These are phyloP conservation scores for Drosophila neoperkinsi DNA, from an alignment of 2,888 invertebrate species.

Conservation along the genomic window DNA sequence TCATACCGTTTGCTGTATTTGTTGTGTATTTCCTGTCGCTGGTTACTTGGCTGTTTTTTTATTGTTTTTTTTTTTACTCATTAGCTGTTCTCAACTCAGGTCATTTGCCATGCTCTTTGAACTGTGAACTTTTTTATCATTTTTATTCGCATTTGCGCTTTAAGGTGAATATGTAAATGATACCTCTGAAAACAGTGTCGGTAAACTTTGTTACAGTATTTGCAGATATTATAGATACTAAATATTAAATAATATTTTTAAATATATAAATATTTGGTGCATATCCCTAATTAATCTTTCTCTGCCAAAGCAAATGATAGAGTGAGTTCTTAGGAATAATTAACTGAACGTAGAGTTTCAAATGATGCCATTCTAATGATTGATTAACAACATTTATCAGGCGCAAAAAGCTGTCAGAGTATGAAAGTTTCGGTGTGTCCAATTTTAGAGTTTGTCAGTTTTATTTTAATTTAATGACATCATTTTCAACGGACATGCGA, in stretches of 20 bases:
- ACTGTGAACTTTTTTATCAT: slow-evolving; percentile 9
- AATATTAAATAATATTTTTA: neutral
- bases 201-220: neutral
- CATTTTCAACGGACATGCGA: slow-evolving; percentile 55
- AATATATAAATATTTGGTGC: neutral
- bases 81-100: slow-evolving; percentile 29
- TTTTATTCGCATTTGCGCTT: neutral
- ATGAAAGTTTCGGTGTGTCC: slow-evolving; percentile 18
- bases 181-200: neutral
- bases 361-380: slow-evolving; percentile 9
- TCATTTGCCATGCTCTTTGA: slow-evolving; percentile 51
- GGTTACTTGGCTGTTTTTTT: slow-evolving; percentile 17
- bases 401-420: slow-evolving; percentile 5
- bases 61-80: slow-evolving; percentile 26
- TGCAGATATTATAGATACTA: neutral
- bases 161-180: slow-evolving; percentile 4
- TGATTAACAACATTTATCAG: slow-evolving; percentile 13
- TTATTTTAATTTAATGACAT: slow-evolving; percentile 61
- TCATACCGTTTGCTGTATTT: slow-evolving; percentile 15
- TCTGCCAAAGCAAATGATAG: neutral
- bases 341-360: neutral
- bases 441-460: slow-evolving; percentile 19
- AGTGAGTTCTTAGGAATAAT: neutral
- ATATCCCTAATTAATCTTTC: neutral
- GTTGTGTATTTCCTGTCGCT: slow-evolving; percentile 13